These are phyloP conservation scores for Penaeus chinensis DNA, from an alignment of 1,140 invertebrate species.

Conservation along the genomic window DNA sequence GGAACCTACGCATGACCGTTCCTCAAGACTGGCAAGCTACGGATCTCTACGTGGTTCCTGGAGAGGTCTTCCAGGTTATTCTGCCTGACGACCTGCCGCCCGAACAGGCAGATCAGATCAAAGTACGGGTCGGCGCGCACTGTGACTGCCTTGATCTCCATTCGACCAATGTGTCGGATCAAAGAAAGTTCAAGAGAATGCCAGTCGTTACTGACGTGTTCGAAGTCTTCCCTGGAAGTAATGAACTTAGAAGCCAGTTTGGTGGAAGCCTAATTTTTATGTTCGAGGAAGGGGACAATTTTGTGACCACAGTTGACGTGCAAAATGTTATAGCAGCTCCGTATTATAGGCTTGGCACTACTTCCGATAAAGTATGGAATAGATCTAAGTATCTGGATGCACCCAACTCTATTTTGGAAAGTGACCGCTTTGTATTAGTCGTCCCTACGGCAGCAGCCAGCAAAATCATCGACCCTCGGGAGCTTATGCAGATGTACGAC, in stretches of 20 bases:
- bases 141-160: slow-evolving; percentile 17
- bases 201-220: slow-evolving; percentile 38
- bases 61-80: slow-evolving; percentile 23
- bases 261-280: slow-evolving; percentile 39
- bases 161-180: slow-evolving; percentile 16
- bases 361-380: not conserved
- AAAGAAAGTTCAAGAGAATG: slow-evolving; percentile 21
- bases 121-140: slow-evolving; percentile 37
- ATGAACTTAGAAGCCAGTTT: slow-evolving; percentile 37
- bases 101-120: slow-evolving; percentile 25
- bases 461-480: not conserved
- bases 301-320: slow-evolving; percentile 19
- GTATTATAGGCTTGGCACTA: slow-evolving; percentile 21
- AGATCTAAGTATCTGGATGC: slow-evolving; percentile 7
- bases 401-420: slow-evolving; percentile 27
- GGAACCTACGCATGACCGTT: slow-evolving; percentile 34
- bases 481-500: slow-evolving; percentile 28
- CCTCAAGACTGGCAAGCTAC: slow-evolving; percentile 46
- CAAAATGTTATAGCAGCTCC: slow-evolving; percentile 29
- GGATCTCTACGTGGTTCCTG: slow-evolving; percentile 30
- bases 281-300: slow-evolving; percentile 13
- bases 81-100: slow-evolving; percentile 8
- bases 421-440: slow-evolving; percentile 13
- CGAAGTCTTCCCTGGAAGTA: slow-evolving; percentile 28
- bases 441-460: slow-evolving; percentile 15